Conservation (phyloP, 2,888 invertebrate genomes). For the Resseliella maxima region DNA sequence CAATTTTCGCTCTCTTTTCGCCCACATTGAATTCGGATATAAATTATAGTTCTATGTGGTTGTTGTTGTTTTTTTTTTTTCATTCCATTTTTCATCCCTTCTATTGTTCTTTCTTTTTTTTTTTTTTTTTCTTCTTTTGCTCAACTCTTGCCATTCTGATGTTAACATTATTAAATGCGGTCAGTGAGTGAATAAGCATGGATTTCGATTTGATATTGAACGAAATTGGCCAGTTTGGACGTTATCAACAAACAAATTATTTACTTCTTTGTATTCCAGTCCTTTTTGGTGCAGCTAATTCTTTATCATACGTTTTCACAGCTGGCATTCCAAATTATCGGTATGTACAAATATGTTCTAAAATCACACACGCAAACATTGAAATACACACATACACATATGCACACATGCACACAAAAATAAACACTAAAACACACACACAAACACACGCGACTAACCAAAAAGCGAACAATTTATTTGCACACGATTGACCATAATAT, state of each 20-base stretch:
- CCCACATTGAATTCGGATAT: too few species aligned
- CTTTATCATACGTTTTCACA: constrained; percentile 73
- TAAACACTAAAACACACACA: too few species aligned
- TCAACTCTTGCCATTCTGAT: neutral
- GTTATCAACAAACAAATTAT: constrained; percentile 71
- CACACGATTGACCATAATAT: neutral
- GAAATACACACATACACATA: too few species aligned
- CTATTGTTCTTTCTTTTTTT: neutral
- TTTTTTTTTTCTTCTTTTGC: neutral
- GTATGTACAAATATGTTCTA: constrained; percentile 62
- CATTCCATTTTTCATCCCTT: too few species aligned
- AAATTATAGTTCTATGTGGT: too few species aligned
- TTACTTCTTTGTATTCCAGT: constrained; percentile 72
- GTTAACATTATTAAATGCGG: neutral
- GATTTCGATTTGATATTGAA: constrained; percentile 73
- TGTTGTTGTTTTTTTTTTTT: too few species aligned
- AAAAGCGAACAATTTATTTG: neutral
- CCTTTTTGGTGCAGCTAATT: constrained; percentile 72
- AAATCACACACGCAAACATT: too few species aligned
- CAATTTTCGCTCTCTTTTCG: neutral
- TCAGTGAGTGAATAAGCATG: constrained; percentile 63
- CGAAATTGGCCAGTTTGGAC: constrained; percentile 73
- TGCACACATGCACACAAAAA: too few species aligned
- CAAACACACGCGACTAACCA: too few species aligned
- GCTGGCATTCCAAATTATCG: constrained; percentile 72